Percentiles rank a stretch among this genome's conserved stretches.
These are phyloP conservation scores for human DNA, from an alignment of 2,113 vertebrate genomes.

Conservation along the genomic window GRCh38 chr3:40526501-40527000, in stretches of 20 bases:
- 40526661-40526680: neutral
- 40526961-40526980: too few relatives aligned
- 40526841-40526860: neutral
- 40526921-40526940: too few relatives aligned
- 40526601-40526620: neutral
- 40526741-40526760: neutral
- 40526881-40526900: too few relatives aligned
- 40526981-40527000: too few relatives aligned
- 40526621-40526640: neutral
- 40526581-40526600: neutral
- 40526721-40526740: neutral
- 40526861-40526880: too few relatives aligned
- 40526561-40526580: neutral
- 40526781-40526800: neutral
- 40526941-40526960: too few relatives aligned
- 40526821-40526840: neutral
- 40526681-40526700: neutral
- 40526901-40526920: too few relatives aligned
- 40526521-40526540: neutral
- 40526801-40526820: neutral
- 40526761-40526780: neutral
- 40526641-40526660: neutral
- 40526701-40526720: neutral
- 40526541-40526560: neutral
- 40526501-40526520: neutral